These are phyloP conservation scores for Drosophila kokeensis DNA, from an alignment of 2,888 invertebrate genomes.

Conservation along the genomic window DNA sequence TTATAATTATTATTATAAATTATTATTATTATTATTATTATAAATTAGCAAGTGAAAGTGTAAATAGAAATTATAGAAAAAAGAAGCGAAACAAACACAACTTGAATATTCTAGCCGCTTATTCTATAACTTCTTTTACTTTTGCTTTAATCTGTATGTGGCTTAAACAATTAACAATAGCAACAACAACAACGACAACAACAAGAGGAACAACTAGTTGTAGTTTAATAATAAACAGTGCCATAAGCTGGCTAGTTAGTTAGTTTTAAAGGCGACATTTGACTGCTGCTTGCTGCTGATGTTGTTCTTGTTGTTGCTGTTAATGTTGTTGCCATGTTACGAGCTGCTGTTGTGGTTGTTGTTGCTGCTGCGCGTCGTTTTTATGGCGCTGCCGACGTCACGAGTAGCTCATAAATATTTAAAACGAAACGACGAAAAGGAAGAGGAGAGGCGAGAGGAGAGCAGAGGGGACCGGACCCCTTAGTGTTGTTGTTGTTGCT, in stretches of 20 bases:
- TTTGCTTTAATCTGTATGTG: conserved; percentile 20
- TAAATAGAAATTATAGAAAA: neutral
- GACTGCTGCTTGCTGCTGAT: conserved; percentile 17
- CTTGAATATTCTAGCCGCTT: conserved; percentile 24
- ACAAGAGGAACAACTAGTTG: conserved; percentile 6
- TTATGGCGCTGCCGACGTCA: conserved; percentile 58
- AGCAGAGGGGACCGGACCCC: conserved; percentile 26
- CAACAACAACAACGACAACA: conserved; percentile 33
- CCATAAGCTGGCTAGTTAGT: conserved; percentile 41
- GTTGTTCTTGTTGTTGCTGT: conserved; percentile 36
- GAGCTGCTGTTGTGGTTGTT: conserved; percentile 21
- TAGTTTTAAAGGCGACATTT: conserved; percentile 29
- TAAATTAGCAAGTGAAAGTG: conserved; percentile 22
- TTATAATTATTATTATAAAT: neutral
- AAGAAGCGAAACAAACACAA: neutral
- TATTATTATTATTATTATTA: neutral
- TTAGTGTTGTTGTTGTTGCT: neutral
- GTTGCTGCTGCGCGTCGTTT: conserved; percentile 19
- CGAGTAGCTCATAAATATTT: conserved; percentile 72
- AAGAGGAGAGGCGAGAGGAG: neutral
- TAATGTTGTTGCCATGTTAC: conserved; percentile 48
- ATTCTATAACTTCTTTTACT: neutral
- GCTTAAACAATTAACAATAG: conserved; percentile 42
- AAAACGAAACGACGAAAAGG: conserved; percentile 26
- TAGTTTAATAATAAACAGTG: conserved; percentile 34